phyloP scores from a whole-genome alignment of 2,113 vertebrate genomes.

The Python bivittatus region DNA sequence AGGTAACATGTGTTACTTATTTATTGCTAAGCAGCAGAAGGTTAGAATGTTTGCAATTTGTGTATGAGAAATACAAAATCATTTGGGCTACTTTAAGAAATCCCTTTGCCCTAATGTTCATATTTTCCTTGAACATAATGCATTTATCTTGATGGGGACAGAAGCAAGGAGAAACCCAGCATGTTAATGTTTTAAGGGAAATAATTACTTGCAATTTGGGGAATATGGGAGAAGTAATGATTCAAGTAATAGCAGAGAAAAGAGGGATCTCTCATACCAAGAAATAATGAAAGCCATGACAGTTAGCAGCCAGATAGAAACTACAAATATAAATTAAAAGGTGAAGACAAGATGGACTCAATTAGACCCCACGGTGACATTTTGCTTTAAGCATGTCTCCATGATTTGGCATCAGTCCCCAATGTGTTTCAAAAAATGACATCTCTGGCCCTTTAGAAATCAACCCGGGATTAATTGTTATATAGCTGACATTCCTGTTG shows the following conservation, averaged over 20 bases:
- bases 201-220: neutral
- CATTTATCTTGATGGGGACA: neutral
- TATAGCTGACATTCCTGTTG: neutral
- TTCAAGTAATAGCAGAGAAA: neutral
- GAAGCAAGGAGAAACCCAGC: neutral
- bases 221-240: neutral
- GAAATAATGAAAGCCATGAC: neutral
- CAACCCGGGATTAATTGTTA: neutral
- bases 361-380: neutral
- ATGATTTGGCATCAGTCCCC: neutral
- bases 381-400: neutral
- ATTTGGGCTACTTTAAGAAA: neutral
- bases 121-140: neutral
- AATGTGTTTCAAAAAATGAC: neutral
- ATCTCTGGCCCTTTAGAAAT: neutral
- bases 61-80: neutral
- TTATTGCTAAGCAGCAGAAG: neutral
- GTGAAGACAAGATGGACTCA: neutral
- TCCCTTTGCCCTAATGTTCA: neutral
- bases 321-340: neutral
- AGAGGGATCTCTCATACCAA: neutral
- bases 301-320: neutral
- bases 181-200: neutral
- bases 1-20: neutral
- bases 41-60: neutral